Conservation (phyloP, 2,113 vertebrate species). For the Alexandromys fortis region DNA sequence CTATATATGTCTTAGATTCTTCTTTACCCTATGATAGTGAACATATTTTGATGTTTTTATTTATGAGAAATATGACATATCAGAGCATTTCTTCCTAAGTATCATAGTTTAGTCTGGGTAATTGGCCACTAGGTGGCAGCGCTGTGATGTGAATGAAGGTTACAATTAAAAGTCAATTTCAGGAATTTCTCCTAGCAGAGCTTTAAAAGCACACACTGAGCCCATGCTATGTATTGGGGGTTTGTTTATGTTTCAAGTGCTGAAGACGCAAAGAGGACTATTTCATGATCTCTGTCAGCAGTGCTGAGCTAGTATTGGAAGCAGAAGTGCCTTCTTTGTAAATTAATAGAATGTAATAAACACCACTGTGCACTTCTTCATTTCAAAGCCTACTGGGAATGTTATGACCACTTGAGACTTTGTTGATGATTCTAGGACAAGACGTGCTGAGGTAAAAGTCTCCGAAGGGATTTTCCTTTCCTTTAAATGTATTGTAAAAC, state of each 20-base stretch:
- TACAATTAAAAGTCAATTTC: background rate
- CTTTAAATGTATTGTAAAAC: background rate
- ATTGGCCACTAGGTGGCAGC: conserved; percentile 75
- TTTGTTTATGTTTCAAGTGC: background rate
- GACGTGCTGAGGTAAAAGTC: background rate
- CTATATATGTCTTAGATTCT: background rate
- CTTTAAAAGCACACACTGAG: conserved; percentile 44
- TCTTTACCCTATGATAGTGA: conserved; percentile 29
- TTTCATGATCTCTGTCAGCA: background rate
- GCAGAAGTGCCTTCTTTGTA: background rate
- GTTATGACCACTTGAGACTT: background rate
- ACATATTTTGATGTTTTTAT: conserved; percentile 30
- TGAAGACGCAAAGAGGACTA: background rate
- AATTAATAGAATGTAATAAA: conserved; percentile 25
- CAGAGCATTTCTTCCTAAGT: background rate
- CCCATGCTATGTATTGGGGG: background rate
- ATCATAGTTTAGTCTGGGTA: conserved; percentile 16
- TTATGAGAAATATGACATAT: background rate
- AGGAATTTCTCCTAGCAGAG: background rate
- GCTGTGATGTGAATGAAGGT: background rate
- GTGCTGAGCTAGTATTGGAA: background rate
- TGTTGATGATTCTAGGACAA: background rate
- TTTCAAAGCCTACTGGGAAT: background rate
- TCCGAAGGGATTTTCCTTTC: background rate
- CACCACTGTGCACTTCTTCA: background rate